These are phyloP conservation scores for Mesembrinibis cayennensis DNA, from an alignment of 2,113 vertebrate species.

Conservation along the genomic window DNA sequence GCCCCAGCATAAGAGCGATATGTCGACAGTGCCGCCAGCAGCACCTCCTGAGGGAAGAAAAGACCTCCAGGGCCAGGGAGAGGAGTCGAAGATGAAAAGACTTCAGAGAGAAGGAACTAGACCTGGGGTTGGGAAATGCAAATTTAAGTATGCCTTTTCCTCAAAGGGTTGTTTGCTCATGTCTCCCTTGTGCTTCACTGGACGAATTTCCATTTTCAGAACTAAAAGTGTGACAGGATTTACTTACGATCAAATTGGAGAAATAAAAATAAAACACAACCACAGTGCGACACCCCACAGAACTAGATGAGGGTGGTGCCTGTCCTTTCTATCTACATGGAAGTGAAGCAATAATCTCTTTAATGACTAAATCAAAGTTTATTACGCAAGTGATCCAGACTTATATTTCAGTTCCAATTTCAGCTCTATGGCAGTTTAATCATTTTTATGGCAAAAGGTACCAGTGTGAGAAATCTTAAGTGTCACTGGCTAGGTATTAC, in stretches of 20 bases:
- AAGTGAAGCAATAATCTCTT: slow-evolving; percentile 20
- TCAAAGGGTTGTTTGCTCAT: not conserved
- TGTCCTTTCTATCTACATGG: not conserved
- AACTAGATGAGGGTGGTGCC: not conserved
- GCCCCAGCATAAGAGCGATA: fast-evolving
- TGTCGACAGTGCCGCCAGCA: fast-evolving
- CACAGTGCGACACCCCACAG: not conserved
- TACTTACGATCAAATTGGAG: not conserved
- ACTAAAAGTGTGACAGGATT: not conserved
- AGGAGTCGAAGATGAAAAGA: not conserved
- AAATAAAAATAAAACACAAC: slow-evolving; percentile 17
- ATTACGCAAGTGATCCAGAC: slow-evolving; percentile 18
- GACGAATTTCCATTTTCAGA: not conserved
- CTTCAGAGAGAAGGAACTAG: not conserved
- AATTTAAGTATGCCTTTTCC: not conserved
- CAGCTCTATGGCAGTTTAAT: slow-evolving; percentile 30
- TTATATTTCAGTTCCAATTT: slow-evolving; percentile 51
- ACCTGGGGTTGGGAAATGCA: not conserved
- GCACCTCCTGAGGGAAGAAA: not conserved
- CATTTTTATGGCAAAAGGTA: slow-evolving; percentile 52
- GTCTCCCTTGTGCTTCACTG: fast-evolving
- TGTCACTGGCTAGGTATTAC: not conserved
- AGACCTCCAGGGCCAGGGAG: not conserved
- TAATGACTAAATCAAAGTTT: slow-evolving; percentile 62
- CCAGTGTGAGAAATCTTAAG: not conserved